Conservation (phyloP, 2,113 vertebrate species). For the Hydrochoerus hydrochaeris region DNA sequence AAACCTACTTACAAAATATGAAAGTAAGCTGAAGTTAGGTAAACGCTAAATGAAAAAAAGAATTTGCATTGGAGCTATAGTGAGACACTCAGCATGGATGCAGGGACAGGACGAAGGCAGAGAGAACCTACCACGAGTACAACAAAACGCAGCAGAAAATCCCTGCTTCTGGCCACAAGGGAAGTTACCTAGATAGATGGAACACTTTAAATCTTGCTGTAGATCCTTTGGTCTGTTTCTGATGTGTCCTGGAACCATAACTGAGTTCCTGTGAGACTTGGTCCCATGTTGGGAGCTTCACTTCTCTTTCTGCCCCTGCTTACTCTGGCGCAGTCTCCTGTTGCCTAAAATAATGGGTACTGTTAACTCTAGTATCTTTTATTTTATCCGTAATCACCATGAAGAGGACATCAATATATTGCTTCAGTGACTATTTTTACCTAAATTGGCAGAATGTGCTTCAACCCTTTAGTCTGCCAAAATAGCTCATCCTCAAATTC, state of each 20-base stretch:
- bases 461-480: neutral
- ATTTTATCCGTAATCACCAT: neutral
- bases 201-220: neutral
- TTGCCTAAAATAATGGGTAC: neutral
- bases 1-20: neutral
- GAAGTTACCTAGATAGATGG: neutral
- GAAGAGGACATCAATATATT: neutral
- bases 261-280: neutral
- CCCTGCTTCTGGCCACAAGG: neutral
- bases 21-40: neutral
- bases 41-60: neutral
- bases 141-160: neutral
- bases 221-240: neutral
- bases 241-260: neutral
- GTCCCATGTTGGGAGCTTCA: neutral
- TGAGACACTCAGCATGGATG: neutral
- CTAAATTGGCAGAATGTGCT: neutral
- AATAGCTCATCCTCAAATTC: neutral
- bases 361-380: neutral
- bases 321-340: neutral
- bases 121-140: neutral
- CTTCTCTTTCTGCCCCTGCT: neutral
- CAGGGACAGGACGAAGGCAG: neutral
- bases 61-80: neutral
- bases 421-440: neutral